Conservation (phyloP, 2,113 vertebrate species). For the Anarhynchus alexandrinus region DNA sequence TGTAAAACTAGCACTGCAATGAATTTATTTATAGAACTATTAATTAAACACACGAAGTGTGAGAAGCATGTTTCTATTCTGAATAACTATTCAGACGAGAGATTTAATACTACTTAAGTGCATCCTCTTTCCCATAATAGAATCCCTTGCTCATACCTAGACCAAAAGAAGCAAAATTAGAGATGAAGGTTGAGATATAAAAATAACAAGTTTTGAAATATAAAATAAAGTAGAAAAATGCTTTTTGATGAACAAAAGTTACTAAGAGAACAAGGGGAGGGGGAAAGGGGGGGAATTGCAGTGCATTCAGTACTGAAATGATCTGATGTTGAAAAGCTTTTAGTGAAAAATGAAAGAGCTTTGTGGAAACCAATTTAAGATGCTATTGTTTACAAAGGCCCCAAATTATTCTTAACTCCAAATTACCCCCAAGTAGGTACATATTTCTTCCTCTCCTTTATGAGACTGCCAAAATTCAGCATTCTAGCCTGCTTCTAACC, state of each 20-base stretch:
- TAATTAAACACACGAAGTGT: not conserved
- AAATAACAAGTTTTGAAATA: not conserved
- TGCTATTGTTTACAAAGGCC: slow-evolving; percentile 43
- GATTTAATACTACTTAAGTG: not conserved
- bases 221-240: not conserved
- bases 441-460: slow-evolving; percentile 55
- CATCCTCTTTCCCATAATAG: not conserved
- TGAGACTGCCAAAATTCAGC: slow-evolving; percentile 41
- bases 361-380: slow-evolving; percentile 40
- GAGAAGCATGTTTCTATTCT: not conserved
- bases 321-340: slow-evolving; percentile 1
- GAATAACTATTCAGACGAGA: not conserved
- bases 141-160: not conserved
- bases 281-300: not conserved
- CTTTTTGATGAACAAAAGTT: not conserved
- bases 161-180: not conserved
- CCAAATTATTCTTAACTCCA: slow-evolving; percentile 55
- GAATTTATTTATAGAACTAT: not conserved
- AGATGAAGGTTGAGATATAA: not conserved
- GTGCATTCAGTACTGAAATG: not conserved
- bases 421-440: slow-evolving; percentile 6
- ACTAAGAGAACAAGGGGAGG: not conserved
- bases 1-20: not conserved
- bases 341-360: slow-evolving; percentile 35
- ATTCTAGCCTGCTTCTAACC: slow-evolving; percentile 25